Evolutionary conservation across 2,113 vertebrate genomes (phyloP), one percentile per base, ranked within the genome.

Genomic region (Zapornia atra): DNA sequence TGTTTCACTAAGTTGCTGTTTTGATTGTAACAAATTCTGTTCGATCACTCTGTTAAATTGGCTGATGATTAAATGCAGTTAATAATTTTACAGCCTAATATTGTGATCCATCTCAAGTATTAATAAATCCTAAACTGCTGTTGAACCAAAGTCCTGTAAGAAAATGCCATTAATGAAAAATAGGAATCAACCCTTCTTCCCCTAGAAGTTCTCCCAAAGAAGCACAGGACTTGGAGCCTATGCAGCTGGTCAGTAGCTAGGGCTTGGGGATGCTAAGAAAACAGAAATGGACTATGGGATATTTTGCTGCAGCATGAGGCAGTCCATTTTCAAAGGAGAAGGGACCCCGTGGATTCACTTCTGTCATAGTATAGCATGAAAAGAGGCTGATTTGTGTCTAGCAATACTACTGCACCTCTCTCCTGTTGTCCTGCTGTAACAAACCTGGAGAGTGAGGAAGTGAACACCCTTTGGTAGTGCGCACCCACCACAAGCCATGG

Each of bases 401-500:
- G 9, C 6, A 42, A 17, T 24, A 6, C 18, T 44, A 18, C n/a
- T 76, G 18, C 56, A 24, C 16, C 53, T 73, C 17, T 63, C 46
- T 78, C 14, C 14, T 61, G 12, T 79, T 56, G 11, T 31, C 29
- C 40, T 44, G 25, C 26, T 0, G 3, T 5, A 36, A 10, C 44
- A 82, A 87, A 76, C 5, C 14, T 4, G 4, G 34, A 50, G 26
- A 57, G 15, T 18, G 36, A 65, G 18, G 15, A 54, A 66, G 10
- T 38, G 26, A 48, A 15, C 3, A 33, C 4, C 5, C 6, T 82
- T 5, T 12, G 53, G 1, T 57, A 38, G 12, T 26, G 10, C 13
- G 79, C 36, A 66, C 4, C 8, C 15, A 26, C 15, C 2, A 18
- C 12, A 19, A 36, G 5, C 1, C 2, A 22, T 11, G 8, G 4